Evolutionary conservation across 2,113 vertebrate genomes (phyloP).

Genomic region (Lucifuga dentata): DNA sequence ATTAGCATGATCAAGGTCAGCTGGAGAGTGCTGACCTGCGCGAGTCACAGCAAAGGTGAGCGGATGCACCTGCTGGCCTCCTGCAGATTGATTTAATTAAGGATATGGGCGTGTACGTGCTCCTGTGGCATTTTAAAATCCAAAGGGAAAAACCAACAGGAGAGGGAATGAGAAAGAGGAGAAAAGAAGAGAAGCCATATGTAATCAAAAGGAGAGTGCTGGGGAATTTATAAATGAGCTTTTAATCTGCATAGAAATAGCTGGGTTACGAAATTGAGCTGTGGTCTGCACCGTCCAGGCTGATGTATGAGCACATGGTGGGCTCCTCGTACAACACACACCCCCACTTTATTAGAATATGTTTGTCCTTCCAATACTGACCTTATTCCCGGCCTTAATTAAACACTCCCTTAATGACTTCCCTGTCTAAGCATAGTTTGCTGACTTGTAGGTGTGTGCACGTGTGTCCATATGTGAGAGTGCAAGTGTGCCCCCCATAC

Average conservation of each 20-base stretch:
- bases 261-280: constrained; percentile 66
- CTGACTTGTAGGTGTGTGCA: constrained; percentile 56
- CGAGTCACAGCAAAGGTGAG: constrained; percentile 64
- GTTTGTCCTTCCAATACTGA: constrained; percentile 84
- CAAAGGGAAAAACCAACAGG: constrained; percentile 6
- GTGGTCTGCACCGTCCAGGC: constrained; percentile 55
- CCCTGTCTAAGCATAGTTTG: constrained; percentile 64
- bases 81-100: constrained; percentile 76
- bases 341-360: constrained; percentile 79
- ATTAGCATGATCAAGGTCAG: constrained; percentile 78
- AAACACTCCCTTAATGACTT: constrained; percentile 83
- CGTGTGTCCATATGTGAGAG: neutral
- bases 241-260: constrained; percentile 80
- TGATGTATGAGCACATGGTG: constrained; percentile 68
- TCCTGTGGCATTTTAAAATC: constrained; percentile 40
- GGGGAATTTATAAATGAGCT: constrained; percentile 76
- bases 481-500: constrained; percentile 13
- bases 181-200: constrained; percentile 6
- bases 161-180: neutral
- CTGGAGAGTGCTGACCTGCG: constrained; percentile 53
- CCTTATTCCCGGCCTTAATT: constrained; percentile 84
- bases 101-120: constrained; percentile 54
- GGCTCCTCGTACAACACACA: constrained; percentile 64
- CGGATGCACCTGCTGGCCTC: constrained; percentile 64
- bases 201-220: constrained; percentile 66